Base-by-base conservation (phyloP, 2,797 vertebrate genomes). In the Bradypodion pumilum region DNA sequence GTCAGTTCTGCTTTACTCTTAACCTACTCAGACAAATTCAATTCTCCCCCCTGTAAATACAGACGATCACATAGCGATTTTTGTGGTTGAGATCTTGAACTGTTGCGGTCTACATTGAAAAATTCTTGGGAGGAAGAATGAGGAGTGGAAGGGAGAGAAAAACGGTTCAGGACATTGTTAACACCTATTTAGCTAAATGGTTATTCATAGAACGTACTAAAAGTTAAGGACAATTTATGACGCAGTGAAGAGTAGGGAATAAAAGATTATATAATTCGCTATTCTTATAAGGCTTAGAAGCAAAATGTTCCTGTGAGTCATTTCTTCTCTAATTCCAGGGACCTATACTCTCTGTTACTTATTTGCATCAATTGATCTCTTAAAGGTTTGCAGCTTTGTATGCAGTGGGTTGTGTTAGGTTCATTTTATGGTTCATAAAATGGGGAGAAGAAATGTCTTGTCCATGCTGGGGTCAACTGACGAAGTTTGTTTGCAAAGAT, bases 111-210 rank as follows among this genome's bases (percentile, higher is more conserved):
- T 4, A 19, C 37, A 15, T 35, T 46, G 66, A 83, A 65, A 49
- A 77, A n/a, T 78, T 44, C n/a, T 35, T 9, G 27, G 12, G 44
- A 40, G 15, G 46, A 35, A 32, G 23, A n/a, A 65, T 52, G 21
- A 62, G n/a, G 32, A 80, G 62, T 60, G 32, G 65, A 74, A 73
- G n/a, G n/a, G 44, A 72, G 83, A 12, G 5, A 9, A 46, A 74
- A 35, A 68, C 4, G 52, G 35, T 80, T 70, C 29, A 74, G 27
- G 21, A 4, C 62, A 85, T 85, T 83, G 74, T 70, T 85, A 75
- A 76, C 25, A 80, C 6, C 25, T 13, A 75, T 85, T 32, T 32
- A 74, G 15, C 40, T 19, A 32, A 79, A 84, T 72, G 78, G 6
- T 68, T 83, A 21, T 62, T 27, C 74, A 74, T 60, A 73, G 29